Percentiles rank a stretch among this genome's conserved stretches.
phyloP scores from a whole-genome alignment of 2,113 vertebrate genomes.

The Pyxicephalus adspersus region DNA sequence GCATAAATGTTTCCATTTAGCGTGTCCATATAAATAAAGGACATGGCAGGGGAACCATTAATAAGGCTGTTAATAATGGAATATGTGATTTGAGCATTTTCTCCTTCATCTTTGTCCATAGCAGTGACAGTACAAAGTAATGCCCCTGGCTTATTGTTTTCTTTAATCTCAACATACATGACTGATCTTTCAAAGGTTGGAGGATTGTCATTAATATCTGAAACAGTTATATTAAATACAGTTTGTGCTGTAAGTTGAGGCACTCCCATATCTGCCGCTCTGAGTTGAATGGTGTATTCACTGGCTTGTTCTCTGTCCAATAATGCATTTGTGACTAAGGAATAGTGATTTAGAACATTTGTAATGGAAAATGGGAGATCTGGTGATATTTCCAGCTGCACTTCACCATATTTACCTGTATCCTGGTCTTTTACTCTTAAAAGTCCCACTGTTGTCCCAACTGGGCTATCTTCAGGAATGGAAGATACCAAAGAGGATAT shows the following conservation, averaged over 20 bases:
- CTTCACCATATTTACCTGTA: constrained; percentile 74
- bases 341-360: constrained; percentile 66
- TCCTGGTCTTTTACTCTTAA: constrained; percentile 80
- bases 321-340: constrained; percentile 61
- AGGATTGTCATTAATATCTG: constrained; percentile 70
- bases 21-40: constrained; percentile 75
- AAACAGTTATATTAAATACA: constrained; percentile 59
- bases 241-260: constrained; percentile 59
- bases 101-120: constrained; percentile 63
- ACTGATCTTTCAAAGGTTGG: constrained; percentile 61
- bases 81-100: constrained; percentile 67
- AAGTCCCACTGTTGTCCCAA: constrained; percentile 79
- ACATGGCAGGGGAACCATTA: constrained; percentile 64
- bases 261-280: constrained; percentile 62
- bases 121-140: constrained; percentile 61
- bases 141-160: constrained; percentile 61
- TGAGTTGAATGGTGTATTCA: constrained; percentile 63
- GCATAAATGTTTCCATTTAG: constrained; percentile 77
- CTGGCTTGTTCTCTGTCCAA: constrained; percentile 62
- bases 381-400: constrained; percentile 72
- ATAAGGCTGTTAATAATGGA: constrained; percentile 62
- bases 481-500: constrained; percentile 76
- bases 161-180: constrained; percentile 59
- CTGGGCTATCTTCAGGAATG: constrained; percentile 74
- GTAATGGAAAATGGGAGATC: constrained; percentile 65